Conservation (phyloP, 2,113 vertebrate genomes). For the Pelecanus crispus region DNA sequence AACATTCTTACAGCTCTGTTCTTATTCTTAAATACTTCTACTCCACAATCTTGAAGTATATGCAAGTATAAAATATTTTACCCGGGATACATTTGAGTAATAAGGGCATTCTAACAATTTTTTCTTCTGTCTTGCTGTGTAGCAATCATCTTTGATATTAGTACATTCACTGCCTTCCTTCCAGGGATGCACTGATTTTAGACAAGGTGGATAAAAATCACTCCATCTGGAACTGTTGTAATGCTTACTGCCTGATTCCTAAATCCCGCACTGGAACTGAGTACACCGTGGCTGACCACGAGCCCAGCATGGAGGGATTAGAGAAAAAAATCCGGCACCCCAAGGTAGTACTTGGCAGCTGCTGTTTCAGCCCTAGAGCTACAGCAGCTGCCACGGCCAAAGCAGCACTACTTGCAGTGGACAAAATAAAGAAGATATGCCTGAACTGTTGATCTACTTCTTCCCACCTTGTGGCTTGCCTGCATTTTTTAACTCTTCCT, state of each 20-base stretch:
- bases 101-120: background rate
- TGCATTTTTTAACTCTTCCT: background rate
- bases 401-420: background rate
- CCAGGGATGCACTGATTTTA: background rate
- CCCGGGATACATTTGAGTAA: background rate
- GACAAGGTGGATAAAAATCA: background rate
- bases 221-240: background rate
- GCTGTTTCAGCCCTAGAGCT: slow-evolving; percentile 4
- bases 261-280: background rate
- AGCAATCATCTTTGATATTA: background rate
- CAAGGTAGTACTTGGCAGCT: slow-evolving; percentile 24
- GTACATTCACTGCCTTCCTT: background rate
- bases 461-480: background rate
- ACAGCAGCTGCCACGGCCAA: slow-evolving; percentile 24
- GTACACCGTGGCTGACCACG: background rate
- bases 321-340: background rate
- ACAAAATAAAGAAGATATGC: background rate
- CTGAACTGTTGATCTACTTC: background rate
- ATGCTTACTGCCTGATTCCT: background rate
- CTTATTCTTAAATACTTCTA: background rate
- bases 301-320: background rate
- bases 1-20: background rate
- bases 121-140: background rate
- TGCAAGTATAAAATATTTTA: background rate
- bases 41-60: background rate